phyloP scores from a whole-genome alignment of 2,888 invertebrate genomes.

The Abrostola triplasia region DNA sequence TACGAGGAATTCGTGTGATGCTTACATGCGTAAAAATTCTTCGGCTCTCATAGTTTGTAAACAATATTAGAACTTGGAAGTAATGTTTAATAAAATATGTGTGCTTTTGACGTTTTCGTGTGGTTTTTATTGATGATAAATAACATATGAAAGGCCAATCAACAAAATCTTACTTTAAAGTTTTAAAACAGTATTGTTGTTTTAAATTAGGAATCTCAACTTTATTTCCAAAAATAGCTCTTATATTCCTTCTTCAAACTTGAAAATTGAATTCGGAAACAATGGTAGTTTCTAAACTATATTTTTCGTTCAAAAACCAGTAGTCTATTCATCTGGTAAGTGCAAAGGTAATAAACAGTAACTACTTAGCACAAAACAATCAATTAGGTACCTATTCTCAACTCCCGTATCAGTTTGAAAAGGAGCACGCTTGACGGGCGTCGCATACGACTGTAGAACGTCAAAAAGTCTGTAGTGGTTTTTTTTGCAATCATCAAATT shows the following conservation, averaged over 20 bases:
- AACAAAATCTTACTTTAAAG: too few species aligned
- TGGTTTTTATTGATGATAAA: too few species aligned
- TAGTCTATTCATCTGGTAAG: too few species aligned
- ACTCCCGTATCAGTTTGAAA: constrained; percentile 61
- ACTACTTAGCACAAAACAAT: constrained; percentile 51
- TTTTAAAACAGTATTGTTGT: too few species aligned
- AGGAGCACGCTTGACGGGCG: constrained; percentile 64
- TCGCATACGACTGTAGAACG: constrained; percentile 71
- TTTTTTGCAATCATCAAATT: constrained; percentile 88
- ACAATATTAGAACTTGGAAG: not conserved
- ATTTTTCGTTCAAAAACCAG: not conserved
- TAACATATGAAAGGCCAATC: too few species aligned
- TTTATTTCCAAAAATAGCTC: too few species aligned
- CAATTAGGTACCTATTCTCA: constrained; percentile 44
- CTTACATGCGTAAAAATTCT: not conserved
- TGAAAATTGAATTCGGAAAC: not conserved
- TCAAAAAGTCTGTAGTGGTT: constrained; percentile 81
- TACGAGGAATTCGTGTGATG: not conserved
- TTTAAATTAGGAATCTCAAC: too few species aligned
- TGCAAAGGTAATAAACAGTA: constrained; percentile 10
- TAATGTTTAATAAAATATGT: constrained; percentile 2
- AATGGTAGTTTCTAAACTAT: not conserved
- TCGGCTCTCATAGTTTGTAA: constrained; percentile 1
- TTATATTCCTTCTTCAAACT: not conserved
- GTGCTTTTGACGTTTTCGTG: not conserved